Evolutionary conservation across 2,113 vertebrate species (phyloP).

Genomic region (Etheostoma cragini): DNA sequence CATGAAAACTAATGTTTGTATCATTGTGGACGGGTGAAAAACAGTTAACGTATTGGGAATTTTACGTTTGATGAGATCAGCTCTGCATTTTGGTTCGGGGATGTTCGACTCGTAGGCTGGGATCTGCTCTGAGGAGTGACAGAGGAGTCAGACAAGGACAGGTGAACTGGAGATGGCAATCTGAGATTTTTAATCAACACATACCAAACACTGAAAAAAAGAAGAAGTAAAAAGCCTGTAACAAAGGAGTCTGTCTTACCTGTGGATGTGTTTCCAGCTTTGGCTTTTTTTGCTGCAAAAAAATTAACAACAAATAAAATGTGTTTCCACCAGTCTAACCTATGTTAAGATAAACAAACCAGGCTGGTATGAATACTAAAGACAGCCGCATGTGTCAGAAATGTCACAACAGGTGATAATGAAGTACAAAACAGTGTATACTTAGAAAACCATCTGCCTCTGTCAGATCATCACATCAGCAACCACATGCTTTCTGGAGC

Average conservation of each 20-base stretch:
- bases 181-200: neutral
- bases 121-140: conserved; percentile 57
- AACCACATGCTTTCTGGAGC: conserved; percentile 39
- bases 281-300: conserved; percentile 54
- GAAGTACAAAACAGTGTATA: conserved; percentile 40
- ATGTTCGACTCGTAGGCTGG: conserved; percentile 72
- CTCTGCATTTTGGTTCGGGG: conserved; percentile 75
- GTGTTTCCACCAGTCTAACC: neutral
- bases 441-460: conserved; percentile 72
- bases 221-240: neutral
- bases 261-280: conserved; percentile 34
- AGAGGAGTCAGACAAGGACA: neutral
- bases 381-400: conserved; percentile 9
- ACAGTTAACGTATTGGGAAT: neutral
- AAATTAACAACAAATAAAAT: neutral
- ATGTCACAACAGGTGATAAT: conserved; percentile 32
- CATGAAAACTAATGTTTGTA: neutral
- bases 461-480: conserved; percentile 56
- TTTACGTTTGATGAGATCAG: conserved; percentile 78
- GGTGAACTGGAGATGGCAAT: neutral
- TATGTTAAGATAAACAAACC: neutral
- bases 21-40: neutral
- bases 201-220: neutral
- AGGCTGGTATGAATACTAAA: conserved; percentile 5
- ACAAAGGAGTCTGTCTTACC: conserved; percentile 44